phyloP scores from a whole-genome alignment of 2,888 invertebrate genomes.

The Noctua janthe region DNA sequence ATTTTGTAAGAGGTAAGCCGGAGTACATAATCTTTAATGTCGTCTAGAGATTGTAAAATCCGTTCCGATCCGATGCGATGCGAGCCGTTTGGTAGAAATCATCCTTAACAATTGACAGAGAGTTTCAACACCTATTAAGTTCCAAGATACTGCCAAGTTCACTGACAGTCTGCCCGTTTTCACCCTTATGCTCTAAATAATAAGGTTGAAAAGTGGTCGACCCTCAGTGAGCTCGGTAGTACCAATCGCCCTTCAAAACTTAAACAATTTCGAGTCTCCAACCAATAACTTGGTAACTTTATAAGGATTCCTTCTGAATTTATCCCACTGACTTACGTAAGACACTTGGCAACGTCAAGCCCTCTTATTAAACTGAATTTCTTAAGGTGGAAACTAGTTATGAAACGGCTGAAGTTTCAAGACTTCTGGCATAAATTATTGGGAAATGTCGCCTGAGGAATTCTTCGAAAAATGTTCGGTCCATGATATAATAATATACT shows the following conservation, averaged over 20 bases:
- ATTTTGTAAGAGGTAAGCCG: too few species aligned
- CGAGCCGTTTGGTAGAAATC: too few species aligned
- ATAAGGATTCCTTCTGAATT: slow-evolving; percentile 44
- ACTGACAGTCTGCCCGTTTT: too few species aligned
- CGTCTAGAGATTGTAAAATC: too few species aligned
- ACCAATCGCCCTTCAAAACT: slow-evolving; percentile 31
- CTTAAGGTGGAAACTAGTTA: slow-evolving; percentile 54
- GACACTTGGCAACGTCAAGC: slow-evolving; percentile 27
- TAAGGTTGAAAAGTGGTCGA: neutral
- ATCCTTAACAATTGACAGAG: too few species aligned
- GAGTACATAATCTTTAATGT: too few species aligned
- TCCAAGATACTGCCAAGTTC: too few species aligned
- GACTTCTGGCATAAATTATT: slow-evolving; percentile 48
- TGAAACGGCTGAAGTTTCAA: slow-evolving; percentile 45
- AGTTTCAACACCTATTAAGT: too few species aligned
- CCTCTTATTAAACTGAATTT: slow-evolving; percentile 53
- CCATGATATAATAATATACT: too few species aligned
- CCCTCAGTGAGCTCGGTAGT: too few species aligned
- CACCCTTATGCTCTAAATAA: too few species aligned
- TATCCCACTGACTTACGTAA: slow-evolving; percentile 26
- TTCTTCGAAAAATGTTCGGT: slow-evolving; percentile 21
- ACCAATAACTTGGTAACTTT: slow-evolving; percentile 46
- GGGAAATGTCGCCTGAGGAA: slow-evolving; percentile 28
- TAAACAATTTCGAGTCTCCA: slow-evolving; percentile 14
- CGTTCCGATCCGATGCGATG: too few species aligned